Conservation (phyloP, 2,888 invertebrate species). For the Drosophila koepferae region DNA sequence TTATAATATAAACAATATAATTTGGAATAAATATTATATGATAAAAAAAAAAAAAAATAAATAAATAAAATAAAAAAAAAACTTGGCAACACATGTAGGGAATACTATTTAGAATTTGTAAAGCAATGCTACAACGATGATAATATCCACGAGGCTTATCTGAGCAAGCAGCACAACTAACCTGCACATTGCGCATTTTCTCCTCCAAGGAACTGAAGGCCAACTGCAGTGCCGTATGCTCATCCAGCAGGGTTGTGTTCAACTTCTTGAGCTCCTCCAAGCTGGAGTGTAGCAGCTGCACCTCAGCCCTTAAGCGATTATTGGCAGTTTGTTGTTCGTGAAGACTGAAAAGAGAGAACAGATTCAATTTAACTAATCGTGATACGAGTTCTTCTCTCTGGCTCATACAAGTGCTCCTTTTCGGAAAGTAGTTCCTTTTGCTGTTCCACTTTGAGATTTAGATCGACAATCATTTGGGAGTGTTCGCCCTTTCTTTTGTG, state of each 20-base stretch:
- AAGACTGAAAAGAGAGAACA: constrained; percentile 86
- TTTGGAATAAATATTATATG: constrained; percentile 22
- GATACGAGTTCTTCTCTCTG: neutral
- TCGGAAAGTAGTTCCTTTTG: constrained; percentile 91
- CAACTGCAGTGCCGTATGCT: constrained; percentile 96
- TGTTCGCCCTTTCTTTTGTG: constrained; percentile 96
- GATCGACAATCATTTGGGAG: constrained; percentile 95
- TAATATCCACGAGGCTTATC: neutral
- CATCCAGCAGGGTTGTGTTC: constrained; percentile 96
- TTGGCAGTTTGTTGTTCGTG: constrained; percentile 89
- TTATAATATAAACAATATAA: constrained; percentile 20
- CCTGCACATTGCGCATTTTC: constrained; percentile 93
- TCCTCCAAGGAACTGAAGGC: constrained; percentile 96
- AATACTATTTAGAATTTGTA: constrained; percentile 11
- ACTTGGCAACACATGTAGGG: neutral
- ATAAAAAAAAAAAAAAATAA: too few relatives aligned
- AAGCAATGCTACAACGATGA: constrained; percentile 45
- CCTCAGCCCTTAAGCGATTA: constrained; percentile 89
- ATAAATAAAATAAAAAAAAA: neutral
- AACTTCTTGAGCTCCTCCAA: constrained; percentile 92
- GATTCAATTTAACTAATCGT: neutral
- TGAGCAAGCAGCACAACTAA: constrained; percentile 79
- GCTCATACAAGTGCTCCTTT: constrained; percentile 90
- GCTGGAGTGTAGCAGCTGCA: constrained; percentile 89
- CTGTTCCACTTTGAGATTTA: constrained; percentile 94